phyloP scores from a whole-genome alignment of 2,888 invertebrate genomes.

The Calameuta pallipes region DNA sequence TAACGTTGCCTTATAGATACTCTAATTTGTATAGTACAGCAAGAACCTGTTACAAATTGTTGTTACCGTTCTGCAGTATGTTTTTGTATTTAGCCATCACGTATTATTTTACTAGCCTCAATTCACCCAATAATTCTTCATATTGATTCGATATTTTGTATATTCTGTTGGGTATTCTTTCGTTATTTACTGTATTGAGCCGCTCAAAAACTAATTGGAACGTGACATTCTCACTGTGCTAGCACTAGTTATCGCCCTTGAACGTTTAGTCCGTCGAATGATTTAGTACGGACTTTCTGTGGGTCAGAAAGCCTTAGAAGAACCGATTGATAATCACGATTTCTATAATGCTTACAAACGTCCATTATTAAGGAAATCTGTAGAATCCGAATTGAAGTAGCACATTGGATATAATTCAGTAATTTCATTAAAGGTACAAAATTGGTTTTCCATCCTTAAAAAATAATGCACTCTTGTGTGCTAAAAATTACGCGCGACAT shows the following conservation, averaged over 20 bases:
- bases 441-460: neutral
- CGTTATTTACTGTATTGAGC: neutral
- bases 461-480: neutral
- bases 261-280: neutral
- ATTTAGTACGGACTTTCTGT: neutral
- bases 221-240: neutral
- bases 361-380: neutral
- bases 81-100: neutral
- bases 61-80: neutral
- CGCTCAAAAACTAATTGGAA: neutral
- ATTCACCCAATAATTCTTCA: neutral
- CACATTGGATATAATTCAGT: neutral
- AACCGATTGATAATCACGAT: neutral
- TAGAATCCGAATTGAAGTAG: neutral
- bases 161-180: neutral
- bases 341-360: neutral
- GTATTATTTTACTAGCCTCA: neutral
- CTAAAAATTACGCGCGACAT: neutral
- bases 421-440: neutral
- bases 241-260: neutral
- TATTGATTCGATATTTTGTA: neutral
- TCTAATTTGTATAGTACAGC: neutral
- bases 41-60: conserved; percentile 1
- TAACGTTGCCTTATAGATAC: conserved; percentile 13
- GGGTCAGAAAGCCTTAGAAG: neutral